Evolutionary conservation across 2,797 vertebrate genomes (phyloP), one percentile per base, ranked within the genome.

Genomic region (Martes flavigula): DNA sequence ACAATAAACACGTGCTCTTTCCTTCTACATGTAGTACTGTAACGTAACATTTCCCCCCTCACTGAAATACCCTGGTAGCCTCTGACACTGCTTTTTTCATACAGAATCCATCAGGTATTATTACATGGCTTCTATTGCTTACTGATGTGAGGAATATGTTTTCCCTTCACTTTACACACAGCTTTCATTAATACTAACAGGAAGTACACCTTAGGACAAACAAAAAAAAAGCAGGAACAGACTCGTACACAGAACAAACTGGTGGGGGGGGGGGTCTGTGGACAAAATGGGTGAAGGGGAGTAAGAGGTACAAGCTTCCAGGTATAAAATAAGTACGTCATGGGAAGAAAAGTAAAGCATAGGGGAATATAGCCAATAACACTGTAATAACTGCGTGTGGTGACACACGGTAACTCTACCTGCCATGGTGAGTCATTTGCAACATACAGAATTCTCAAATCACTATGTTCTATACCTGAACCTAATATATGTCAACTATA

Each of bases 171-270:
- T 72, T 60, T 62, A 72, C 30, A 73, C 43, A 66, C 25, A 86
- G 70, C 72, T 96, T 87, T 96, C 60, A 68, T 84, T 89, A 97
- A 96, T 18, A 35, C 73, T 75, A 68, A 88, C 38, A 93, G 73
- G 13, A 96, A 87, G 25, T 38, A 51, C 1, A 46, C 38, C 13
- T 68, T 93, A 92, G 73, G 32, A 77, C 43, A 77, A 43, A 43
- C 38, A 73, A 73, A 73, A 15, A 73, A 48, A 48, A 46, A 25
- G 10, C 25, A 48, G 43, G 46, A 77, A 77, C 27, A 46, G 43
- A 32, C 43, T 77, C 8, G 5, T 18, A 48, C 17, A 77, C 73
- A 77, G 73, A 46, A 73, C 15, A 77, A 32, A 48, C 27, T 18
- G 27, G 25, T 27, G 72, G 23, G 4, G 27, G 21, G 21, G 68